These are phyloP conservation scores for Paralichthys olivaceus DNA, from an alignment of 2,113 vertebrate species.

Conservation along the genomic window DNA sequence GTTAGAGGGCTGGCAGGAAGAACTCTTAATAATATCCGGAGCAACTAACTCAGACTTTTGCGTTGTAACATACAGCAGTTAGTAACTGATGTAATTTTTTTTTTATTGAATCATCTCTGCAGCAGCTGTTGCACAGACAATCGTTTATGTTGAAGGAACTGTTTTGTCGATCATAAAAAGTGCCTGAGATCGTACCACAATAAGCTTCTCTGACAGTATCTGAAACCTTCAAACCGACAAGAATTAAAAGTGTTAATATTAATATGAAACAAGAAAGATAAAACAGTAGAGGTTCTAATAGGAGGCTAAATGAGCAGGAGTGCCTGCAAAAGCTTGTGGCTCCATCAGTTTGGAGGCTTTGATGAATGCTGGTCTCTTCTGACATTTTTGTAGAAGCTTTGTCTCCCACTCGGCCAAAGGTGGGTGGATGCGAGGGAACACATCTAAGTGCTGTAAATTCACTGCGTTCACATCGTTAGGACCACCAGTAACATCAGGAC, in stretches of 20 bases:
- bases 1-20: too few relatives aligned
- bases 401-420: slow-evolving; percentile 36
- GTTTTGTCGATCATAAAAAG: too few relatives aligned
- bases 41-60: too few relatives aligned
- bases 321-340: background rate
- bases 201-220: background rate
- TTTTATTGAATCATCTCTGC: too few relatives aligned
- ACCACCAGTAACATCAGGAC: slow-evolving; percentile 31
- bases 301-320: background rate
- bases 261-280: background rate
- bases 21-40: too few relatives aligned
- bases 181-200: too few relatives aligned
- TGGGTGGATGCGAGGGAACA: background rate
- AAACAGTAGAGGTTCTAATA: background rate
- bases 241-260: background rate
- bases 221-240: background rate
- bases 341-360: background rate
- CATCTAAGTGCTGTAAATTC: slow-evolving; percentile 32
- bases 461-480: slow-evolving; percentile 34
- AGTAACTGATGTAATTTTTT: too few relatives aligned
- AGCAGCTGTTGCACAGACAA: background rate
- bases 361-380: slow-evolving; percentile 15
- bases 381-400: background rate
- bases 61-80: too few relatives aligned
- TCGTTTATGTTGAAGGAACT: background rate